Conservation (phyloP, 2,888 invertebrate species). For the Bruchidius siliquastri region DNA sequence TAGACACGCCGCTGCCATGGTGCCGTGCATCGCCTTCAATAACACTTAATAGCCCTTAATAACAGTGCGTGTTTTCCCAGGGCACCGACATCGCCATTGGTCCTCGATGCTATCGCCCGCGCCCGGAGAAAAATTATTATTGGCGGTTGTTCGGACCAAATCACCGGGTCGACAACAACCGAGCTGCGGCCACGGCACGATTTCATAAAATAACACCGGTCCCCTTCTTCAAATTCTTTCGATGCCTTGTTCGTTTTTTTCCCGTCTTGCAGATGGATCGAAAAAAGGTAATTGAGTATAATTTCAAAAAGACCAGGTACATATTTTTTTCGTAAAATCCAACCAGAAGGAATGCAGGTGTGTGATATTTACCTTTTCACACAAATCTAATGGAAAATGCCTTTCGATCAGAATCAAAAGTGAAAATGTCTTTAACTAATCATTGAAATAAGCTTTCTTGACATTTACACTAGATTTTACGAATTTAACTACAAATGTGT, state of each 20-base stretch:
- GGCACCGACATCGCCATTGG: conserved; percentile 40
- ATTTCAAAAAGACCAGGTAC: background rate
- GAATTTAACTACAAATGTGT: too few relatives aligned
- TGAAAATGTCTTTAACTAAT: too few relatives aligned
- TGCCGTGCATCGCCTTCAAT: conserved; percentile 47
- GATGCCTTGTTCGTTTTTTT: background rate
- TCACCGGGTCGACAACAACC: background rate
- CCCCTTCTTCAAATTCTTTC: conserved; percentile 19
- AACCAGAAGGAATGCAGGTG: too few relatives aligned
- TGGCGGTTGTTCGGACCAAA: conserved; percentile 36
- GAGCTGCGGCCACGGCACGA: too few relatives aligned
- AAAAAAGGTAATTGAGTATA: conserved; percentile 14
- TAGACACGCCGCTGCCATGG: background rate
- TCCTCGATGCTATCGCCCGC: conserved; percentile 39
- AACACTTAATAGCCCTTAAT: conserved; percentile 50
- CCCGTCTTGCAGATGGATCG: background rate
- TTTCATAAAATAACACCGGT: conserved; percentile 16
- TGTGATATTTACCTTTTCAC: too few relatives aligned
- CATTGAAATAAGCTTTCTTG: too few relatives aligned
- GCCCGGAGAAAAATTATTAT: conserved; percentile 47
- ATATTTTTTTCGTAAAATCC: background rate
- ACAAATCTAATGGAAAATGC: too few relatives aligned
- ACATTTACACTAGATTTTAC: too few relatives aligned
- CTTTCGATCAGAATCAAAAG: too few relatives aligned
- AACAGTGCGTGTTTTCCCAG: conserved; percentile 44